A percentile compares a stretch with the other conserved stretches of the same genome.
Evolutionary conservation across 2,797 vertebrate genomes (phyloP).

Genomic region (Glossophaga mutica): DNA sequence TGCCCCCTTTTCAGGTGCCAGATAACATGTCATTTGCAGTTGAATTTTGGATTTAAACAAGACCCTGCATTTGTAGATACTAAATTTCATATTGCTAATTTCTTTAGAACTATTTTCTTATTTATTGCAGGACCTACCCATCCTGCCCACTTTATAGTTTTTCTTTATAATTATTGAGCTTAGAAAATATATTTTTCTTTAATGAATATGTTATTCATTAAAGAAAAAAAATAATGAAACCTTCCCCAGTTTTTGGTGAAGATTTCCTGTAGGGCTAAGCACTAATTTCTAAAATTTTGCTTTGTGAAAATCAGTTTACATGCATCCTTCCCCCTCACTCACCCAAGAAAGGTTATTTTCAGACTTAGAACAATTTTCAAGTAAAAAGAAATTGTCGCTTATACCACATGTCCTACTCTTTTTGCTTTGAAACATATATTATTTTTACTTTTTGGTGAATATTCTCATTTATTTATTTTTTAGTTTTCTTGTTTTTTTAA

Average conservation of each 20-base stretch:
- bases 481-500: not conserved
- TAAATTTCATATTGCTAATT: not conserved
- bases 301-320: not conserved
- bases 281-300: constrained; percentile 21
- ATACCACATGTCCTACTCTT: not conserved
- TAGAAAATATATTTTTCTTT: constrained; percentile 25
- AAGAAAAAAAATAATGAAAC: no score
- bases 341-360: not conserved
- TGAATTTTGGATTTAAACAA: not conserved
- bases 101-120: not conserved
- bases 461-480: not conserved
- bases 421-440: not conserved
- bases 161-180: not conserved
- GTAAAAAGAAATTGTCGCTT: constrained; percentile 22
- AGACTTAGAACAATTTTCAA: not conserved
- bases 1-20: not conserved
- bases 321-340: not conserved
- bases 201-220: not conserved
- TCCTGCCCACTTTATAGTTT: not conserved
- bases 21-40: not conserved
- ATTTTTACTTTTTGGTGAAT: not conserved
- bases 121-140: not conserved
- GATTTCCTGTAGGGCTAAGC: not conserved
- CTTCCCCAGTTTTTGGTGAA: not conserved
- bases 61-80: not conserved